Evolutionary conservation across 2,888 invertebrate species (phyloP).

Genomic region (Erebia epiphron): DNA sequence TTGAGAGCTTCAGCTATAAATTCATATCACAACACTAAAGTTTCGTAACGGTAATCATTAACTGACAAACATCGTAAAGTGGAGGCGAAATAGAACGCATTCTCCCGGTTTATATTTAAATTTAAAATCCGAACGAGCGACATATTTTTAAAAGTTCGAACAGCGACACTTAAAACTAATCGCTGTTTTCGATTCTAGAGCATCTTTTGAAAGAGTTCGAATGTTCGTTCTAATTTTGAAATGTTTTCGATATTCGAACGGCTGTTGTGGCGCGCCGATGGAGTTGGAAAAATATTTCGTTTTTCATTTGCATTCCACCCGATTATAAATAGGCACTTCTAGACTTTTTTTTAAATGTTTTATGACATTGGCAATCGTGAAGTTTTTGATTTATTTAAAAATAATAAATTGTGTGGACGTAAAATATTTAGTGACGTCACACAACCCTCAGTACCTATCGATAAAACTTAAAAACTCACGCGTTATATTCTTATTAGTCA

Average conservation of each 20-base stretch:
- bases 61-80: constrained; percentile 79
- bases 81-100: constrained; percentile 76
- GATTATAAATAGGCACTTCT: not conserved
- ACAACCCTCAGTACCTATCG: not conserved
- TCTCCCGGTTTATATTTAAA: constrained; percentile 74
- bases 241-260: constrained; percentile 77
- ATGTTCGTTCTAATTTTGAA: constrained; percentile 76
- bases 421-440: not conserved
- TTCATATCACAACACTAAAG: constrained; percentile 65
- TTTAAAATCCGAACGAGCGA: constrained; percentile 76
- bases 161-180: constrained; percentile 79
- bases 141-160: constrained; percentile 83
- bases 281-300: constrained; percentile 52
- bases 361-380: not conserved
- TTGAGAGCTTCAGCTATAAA: constrained; percentile 51
- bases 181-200: constrained; percentile 81
- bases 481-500: not conserved
- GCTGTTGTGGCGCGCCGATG: constrained; percentile 70
- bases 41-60: constrained; percentile 72
- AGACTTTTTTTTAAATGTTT: not conserved
- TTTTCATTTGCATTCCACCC: constrained; percentile 14
- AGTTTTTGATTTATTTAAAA: not conserved
- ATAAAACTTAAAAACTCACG: not conserved
- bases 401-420: not conserved
- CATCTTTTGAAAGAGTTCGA: constrained; percentile 78